Conservation (phyloP, 2,888 invertebrate genomes). For the Pharmacophagus antenor region DNA sequence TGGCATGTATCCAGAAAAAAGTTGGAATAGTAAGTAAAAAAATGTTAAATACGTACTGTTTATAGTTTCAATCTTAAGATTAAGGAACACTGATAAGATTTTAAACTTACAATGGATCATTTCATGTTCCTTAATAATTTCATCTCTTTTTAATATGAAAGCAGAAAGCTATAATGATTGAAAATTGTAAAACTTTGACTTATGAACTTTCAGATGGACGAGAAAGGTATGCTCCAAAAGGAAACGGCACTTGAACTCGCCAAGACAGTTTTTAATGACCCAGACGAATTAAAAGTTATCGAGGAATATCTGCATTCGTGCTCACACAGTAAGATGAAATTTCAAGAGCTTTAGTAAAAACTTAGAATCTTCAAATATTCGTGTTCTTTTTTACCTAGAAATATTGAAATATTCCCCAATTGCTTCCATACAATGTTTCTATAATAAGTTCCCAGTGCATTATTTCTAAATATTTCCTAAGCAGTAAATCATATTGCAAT, state of each 20-base stretch:
- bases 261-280: conserved; percentile 54
- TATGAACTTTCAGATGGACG: conserved; percentile 53
- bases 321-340: conserved; percentile 46
- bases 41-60: too few species aligned
- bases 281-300: conserved; percentile 58
- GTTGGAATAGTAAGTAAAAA: conserved; percentile 58
- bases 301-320: conserved; percentile 63
- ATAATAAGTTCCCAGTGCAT: too few species aligned
- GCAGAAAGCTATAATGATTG: neutral
- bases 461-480: too few species aligned
- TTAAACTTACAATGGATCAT: too few species aligned
- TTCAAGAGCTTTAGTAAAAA: neutral
- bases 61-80: neutral
- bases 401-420: neutral
- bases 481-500: too few species aligned
- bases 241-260: conserved; percentile 58
- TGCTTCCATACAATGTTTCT: neutral
- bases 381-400: neutral
- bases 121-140: too few species aligned
- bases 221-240: conserved; percentile 56
- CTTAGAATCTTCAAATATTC: too few species aligned
- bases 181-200: neutral
- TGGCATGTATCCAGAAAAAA: conserved; percentile 61
- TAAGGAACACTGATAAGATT: too few species aligned
- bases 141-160: neutral